Base-by-base conservation (phyloP, 2,888 invertebrate genomes). In the Chymomyza caudatula region DNA sequence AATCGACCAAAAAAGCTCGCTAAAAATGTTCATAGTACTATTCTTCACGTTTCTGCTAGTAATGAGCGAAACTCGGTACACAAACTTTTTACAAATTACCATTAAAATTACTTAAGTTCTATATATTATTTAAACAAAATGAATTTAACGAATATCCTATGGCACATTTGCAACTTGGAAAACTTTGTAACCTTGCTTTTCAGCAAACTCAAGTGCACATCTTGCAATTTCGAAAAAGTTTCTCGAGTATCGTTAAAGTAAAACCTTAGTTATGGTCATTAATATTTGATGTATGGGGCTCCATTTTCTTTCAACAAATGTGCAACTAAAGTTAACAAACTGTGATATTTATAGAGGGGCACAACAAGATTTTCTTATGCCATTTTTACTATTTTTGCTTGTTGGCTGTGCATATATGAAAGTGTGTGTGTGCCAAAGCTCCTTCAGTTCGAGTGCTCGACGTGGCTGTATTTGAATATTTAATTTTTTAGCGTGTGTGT, bases 401-500 rank as follows among this genome's bases (percentile, higher is more conserved):
- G 49, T 20, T 17, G 49, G 49, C 17, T 49, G 51, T 17, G 19
- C 51, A 3, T 15, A 11, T 17, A 60, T 68, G 58, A 56, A 63
- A 60, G 53, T 57, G 60, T 37, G 29, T 23, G 23, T 57, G 23
- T 11, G 51, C 47, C 61, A 59, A 65, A 44, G 66, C 29, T 72
- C 72, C 72, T 69, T 56, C 66, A 65, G 85, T 76, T 73, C 74
- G 83, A 77, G 79, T 71, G 69, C 67, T 57, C 63, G 49, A 55
- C 68, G 57, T 22, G 60, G 51, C 37, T 63, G 58, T 77, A 85
- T 80, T 80, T 80, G 80, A 85, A 80, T 80, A 85, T 85, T 85
- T 85, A 80, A 85, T 80, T 80, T 79, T 83, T 73, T 79, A 75
- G 79, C 77, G 69, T 77, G 85, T 19, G 0, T 47, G 47, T 43